Evolutionary conservation across 2,113 vertebrate genomes (phyloP), one percentile per base, ranked within the genome.

Genomic region (Struthidea cinerea): DNA sequence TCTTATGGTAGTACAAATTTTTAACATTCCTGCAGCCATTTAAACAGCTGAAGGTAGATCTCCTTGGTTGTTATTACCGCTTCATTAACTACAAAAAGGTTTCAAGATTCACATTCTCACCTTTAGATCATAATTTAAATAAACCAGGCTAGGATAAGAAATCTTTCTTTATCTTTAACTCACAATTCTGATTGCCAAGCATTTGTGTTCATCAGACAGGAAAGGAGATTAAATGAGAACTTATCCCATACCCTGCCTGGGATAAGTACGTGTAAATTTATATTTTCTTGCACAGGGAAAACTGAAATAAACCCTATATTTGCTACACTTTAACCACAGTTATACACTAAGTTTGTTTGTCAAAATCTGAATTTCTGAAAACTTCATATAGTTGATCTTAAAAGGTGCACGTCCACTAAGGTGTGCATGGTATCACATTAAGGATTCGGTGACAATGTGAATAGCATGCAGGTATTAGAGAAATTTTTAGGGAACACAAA

Each of bases 21-120:
- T 63, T 84, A 87, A 91, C 28, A 71, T 68, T 95, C 26, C 50
- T 78, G 53, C 1, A 21, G 78, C 41, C 41, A 85, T 82, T 96
- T 57, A 79, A 94, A 89, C 55, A 65, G 53, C 57, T 91, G 71
- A 94, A 93, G 67, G 70, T 93, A 94, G 81, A 68, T 83, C 57
- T 89, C 19, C 0, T 81, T 84, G 26, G 67, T 52, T 89, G 32
- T 79, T 91, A 64, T 55, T 77, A 69, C 70, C 59, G 70, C 87
- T 90, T 94, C 91, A 84, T 96, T 96, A 96, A 79, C 57, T 95
- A 83, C 35, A 76, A 91, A 93, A 93, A 70, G 35, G 87, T 70
- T 84, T 93, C 61, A 92, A 90, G 57, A 83, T 76, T 94, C 87
- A 85, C 46, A 68, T 82, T 85, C 44, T 28, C 22, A 33, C 9